Conservation (phyloP, 2,113 vertebrate species). For the Psilopsiagon aurifrons region DNA sequence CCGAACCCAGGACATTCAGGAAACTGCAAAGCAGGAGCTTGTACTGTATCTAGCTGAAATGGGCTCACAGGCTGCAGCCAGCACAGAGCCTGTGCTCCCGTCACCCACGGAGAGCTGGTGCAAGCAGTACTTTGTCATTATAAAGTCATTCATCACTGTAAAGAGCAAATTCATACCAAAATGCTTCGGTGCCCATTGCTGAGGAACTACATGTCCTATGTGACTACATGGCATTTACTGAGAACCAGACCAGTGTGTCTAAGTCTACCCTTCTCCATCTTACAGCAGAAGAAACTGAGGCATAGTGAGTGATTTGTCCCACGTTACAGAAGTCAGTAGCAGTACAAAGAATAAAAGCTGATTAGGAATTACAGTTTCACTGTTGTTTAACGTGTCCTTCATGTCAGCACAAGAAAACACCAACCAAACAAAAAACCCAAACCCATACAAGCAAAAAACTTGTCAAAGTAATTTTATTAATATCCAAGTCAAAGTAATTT, state of each 20-base stretch:
- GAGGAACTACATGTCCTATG: neutral
- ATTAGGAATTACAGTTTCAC: neutral
- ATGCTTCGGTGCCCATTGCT: accelerated
- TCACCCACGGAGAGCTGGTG: neutral
- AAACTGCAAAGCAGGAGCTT: neutral
- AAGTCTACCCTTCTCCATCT: neutral
- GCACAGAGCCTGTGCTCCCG: neutral
- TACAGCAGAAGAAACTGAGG: neutral
- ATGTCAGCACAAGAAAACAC: neutral
- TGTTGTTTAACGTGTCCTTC: neutral
- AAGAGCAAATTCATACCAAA: neutral
- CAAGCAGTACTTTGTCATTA: neutral
- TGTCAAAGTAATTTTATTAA: constrained; percentile 29
- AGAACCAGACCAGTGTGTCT: accelerated
- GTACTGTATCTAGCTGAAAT: neutral
- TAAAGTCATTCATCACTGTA: accelerated
- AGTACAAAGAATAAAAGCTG: neutral
- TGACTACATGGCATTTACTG: neutral
- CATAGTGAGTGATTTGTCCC: neutral
- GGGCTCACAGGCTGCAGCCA: neutral
- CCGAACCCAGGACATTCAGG: too few species aligned
- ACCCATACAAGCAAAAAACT: neutral
- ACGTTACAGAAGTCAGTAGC: neutral
- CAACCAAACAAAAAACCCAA: neutral
- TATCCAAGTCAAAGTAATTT: neutral